Percentiles rank a stretch among this genome's conserved stretches.
phyloP scores from a whole-genome alignment of 2,797 vertebrate species.

The Gastrophryne carolinensis region DNA sequence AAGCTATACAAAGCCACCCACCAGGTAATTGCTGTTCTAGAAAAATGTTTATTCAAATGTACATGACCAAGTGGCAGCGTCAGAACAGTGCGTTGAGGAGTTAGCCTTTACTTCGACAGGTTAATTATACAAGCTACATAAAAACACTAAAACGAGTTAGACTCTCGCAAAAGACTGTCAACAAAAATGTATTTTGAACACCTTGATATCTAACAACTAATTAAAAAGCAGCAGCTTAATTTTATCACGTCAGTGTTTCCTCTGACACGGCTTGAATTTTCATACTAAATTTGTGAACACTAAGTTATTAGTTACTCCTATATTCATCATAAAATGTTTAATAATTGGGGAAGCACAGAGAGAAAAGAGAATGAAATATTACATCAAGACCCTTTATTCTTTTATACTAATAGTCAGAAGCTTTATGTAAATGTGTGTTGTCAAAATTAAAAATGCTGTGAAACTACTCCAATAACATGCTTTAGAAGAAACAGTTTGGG shows the following conservation, averaged over 20 bases:
- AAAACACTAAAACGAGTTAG: conserved; percentile 52
- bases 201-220: conserved; percentile 53
- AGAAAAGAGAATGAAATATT: conserved; percentile 41
- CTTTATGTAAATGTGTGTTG: conserved; percentile 1
- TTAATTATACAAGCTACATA: conserved; percentile 60
- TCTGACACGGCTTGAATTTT: conserved; percentile 30
- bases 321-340: conserved; percentile 57
- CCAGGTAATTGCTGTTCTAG: conserved; percentile 7
- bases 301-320: conserved; percentile 52
- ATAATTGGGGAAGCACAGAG: conserved; percentile 49
- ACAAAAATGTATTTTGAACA: conserved; percentile 47
- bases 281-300: conserved; percentile 41
- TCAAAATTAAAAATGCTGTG: not conserved
- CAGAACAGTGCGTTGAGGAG: conserved; percentile 16
- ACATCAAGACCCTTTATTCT: conserved; percentile 27
- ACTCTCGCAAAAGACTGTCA: conserved; percentile 34
- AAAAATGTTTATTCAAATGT: conserved; percentile 11
- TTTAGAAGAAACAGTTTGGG: too few species aligned
- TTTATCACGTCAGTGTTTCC: too few species aligned
- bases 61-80: conserved; percentile 31
- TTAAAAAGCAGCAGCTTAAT: conserved; percentile 55
- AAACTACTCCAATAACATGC: too few species aligned
- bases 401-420: conserved; percentile 24
- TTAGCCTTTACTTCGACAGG: conserved; percentile 50
- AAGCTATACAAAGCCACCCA: not conserved